Evolutionary conservation across 2,797 vertebrate genomes (phyloP).

Genomic region (Acipenser oxyrinchus): DNA sequence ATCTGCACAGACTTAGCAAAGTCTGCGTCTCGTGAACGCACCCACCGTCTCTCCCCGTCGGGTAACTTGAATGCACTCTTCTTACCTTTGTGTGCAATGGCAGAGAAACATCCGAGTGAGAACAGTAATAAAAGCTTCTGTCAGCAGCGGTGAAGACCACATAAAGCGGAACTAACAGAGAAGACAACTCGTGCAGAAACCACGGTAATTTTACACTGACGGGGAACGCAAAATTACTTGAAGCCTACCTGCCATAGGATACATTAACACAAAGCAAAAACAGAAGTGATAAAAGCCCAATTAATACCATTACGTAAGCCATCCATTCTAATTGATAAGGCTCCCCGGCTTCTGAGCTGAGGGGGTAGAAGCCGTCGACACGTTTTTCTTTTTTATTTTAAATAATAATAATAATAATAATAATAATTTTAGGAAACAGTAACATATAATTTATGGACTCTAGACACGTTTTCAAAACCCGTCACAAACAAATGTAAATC

Average conservation of each 20-base stretch:
- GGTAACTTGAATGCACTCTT: not conserved
- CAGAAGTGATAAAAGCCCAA: conserved; percentile 42
- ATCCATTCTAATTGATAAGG: conserved; percentile 43
- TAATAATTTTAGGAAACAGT: no score
- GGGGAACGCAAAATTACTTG: conserved; percentile 43
- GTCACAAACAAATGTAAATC: no score
- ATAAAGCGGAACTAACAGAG: conserved; percentile 60
- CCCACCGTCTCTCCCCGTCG: no score
- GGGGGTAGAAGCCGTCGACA: conserved; percentile 19
- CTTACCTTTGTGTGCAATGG: conserved; percentile 80
- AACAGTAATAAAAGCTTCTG: conserved; percentile 37
- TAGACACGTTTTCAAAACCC: no score
- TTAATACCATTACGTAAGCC: conserved; percentile 45
- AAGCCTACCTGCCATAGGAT: conserved; percentile 73
- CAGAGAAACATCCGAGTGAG: conserved; percentile 71
- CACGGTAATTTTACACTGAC: conserved; percentile 66
- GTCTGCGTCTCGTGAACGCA: no score
- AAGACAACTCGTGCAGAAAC: conserved; percentile 78
- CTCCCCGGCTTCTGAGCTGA: conserved; percentile 49
- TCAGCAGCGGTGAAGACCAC: conserved; percentile 40
- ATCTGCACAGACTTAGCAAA: no score
- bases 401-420: no score
- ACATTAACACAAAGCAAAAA: conserved; percentile 47
- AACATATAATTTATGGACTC: no score
- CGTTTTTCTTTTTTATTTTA: no score